phyloP scores from a whole-genome alignment of 2,113 vertebrate genomes.

The Conger conger region DNA sequence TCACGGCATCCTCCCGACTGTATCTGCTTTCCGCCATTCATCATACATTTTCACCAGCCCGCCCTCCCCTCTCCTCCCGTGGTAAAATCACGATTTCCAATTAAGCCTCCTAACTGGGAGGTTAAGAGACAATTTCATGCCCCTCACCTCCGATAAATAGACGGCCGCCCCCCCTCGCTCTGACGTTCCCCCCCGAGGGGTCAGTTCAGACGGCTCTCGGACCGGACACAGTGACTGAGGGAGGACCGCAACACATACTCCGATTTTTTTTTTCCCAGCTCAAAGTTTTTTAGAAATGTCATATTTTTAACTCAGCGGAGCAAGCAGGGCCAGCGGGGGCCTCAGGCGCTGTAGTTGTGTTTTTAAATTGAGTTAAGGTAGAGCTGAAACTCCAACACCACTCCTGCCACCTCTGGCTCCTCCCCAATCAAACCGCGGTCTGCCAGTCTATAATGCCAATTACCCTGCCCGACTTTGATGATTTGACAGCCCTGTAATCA shows the following conservation, averaged over 20 bases:
- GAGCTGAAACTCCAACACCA: neutral
- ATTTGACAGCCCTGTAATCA: too few species aligned
- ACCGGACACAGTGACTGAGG: neutral
- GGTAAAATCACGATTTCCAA: slow-evolving; percentile 70
- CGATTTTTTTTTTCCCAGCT: neutral
- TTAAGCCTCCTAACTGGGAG: slow-evolving; percentile 72
- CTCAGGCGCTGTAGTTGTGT: neutral
- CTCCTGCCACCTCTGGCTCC: neutral
- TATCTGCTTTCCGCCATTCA: slow-evolving; percentile 59
- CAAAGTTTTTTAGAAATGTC: neutral
- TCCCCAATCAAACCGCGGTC: neutral
- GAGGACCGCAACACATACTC: neutral
- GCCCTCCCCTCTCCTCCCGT: slow-evolving; percentile 35
- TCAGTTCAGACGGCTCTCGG: neutral
- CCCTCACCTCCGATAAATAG: slow-evolving; percentile 73
- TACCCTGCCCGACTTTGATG: neutral
- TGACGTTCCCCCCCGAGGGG: neutral
- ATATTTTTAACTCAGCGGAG: neutral
- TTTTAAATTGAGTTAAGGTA: neutral
- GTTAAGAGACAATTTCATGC: slow-evolving; percentile 78
- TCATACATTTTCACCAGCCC: slow-evolving; percentile 58
- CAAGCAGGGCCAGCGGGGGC: neutral
- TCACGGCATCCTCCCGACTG: too few species aligned
- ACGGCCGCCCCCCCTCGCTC: slow-evolving; percentile 20
- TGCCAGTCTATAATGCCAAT: neutral